phyloP scores from a whole-genome alignment of 2,113 vertebrate species.

The Oxygymnocypris stewartii region DNA sequence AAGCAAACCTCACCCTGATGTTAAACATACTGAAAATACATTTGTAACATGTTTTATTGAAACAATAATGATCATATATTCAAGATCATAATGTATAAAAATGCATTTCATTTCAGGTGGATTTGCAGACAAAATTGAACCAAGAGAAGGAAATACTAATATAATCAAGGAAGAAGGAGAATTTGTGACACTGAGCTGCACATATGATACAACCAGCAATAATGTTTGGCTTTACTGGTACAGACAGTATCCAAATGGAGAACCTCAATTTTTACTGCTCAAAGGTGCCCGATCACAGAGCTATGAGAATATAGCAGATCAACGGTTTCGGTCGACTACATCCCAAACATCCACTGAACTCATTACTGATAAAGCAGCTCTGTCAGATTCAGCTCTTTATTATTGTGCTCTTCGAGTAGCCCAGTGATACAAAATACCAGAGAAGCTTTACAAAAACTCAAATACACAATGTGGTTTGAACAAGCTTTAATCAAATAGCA shows the following conservation, averaged over 20 bases:
- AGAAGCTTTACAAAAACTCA: too few species aligned
- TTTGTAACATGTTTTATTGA: too few species aligned
- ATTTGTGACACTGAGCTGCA: slow-evolving; percentile 8
- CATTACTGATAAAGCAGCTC: neutral
- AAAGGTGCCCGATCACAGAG: neutral
- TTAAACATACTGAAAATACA: too few species aligned
- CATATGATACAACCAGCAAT: slow-evolving; percentile 17
- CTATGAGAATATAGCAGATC: neutral
- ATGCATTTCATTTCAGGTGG: too few species aligned
- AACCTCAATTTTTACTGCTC: neutral
- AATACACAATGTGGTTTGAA: too few species aligned
- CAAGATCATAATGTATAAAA: too few species aligned
- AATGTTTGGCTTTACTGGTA: neutral
- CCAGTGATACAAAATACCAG: too few species aligned
- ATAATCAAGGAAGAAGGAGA: slow-evolving; percentile 6
- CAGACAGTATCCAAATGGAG: slow-evolving; percentile 30
- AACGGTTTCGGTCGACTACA: neutral
- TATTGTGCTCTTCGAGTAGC: too few species aligned
- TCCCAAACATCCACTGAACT: neutral
- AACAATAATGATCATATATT: too few species aligned
- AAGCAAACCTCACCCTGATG: too few species aligned
- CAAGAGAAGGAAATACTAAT: neutral
- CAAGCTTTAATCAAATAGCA: too few species aligned
- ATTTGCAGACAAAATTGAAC: slow-evolving; percentile 10
- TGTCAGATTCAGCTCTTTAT: too few species aligned